phyloP scores from a whole-genome alignment of 1,140 invertebrate species.

The Schlechtendalia chinensis region DNA sequence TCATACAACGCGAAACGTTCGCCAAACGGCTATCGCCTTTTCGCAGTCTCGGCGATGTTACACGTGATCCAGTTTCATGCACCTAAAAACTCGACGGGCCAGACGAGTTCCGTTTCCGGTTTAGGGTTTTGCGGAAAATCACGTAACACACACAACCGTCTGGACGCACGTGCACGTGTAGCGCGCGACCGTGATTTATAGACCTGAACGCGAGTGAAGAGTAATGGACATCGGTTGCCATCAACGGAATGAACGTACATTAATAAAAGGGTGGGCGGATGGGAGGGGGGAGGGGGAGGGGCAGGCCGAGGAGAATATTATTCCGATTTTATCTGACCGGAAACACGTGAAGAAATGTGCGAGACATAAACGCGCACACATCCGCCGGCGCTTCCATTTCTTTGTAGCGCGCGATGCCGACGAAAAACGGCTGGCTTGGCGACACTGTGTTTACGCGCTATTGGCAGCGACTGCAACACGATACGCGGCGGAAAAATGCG shows the following conservation, averaged over 20 bases:
- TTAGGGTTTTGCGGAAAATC: neutral
- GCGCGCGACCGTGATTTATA: neutral
- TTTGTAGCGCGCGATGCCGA: too few relatives aligned
- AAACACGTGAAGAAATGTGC: too few relatives aligned
- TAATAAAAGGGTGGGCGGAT: slow-evolving; percentile 6
- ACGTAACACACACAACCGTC: too few relatives aligned
- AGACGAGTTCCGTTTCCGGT: neutral
- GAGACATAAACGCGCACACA: too few relatives aligned
- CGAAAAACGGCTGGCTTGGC: too few relatives aligned
- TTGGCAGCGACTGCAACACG: too few relatives aligned
- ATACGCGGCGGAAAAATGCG: neutral
- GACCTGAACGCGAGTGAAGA: too few relatives aligned
- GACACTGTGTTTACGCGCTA: too few relatives aligned
- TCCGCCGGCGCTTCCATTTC: too few relatives aligned
- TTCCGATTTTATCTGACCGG: neutral
- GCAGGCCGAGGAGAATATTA: neutral
- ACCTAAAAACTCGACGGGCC: neutral
- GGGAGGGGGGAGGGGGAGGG: neutral
- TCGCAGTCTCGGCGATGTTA: neutral
- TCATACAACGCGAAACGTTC: too few relatives aligned
- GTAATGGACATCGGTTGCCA: neutral
- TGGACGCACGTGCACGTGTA: too few relatives aligned
- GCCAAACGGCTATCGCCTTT: too few relatives aligned
- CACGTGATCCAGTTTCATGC: neutral
- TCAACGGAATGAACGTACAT: neutral